Percentiles rank a stretch among this genome's conserved stretches.
Evolutionary conservation across 2,797 vertebrate species (phyloP).

Genomic region (Parambassis ranga): DNA sequence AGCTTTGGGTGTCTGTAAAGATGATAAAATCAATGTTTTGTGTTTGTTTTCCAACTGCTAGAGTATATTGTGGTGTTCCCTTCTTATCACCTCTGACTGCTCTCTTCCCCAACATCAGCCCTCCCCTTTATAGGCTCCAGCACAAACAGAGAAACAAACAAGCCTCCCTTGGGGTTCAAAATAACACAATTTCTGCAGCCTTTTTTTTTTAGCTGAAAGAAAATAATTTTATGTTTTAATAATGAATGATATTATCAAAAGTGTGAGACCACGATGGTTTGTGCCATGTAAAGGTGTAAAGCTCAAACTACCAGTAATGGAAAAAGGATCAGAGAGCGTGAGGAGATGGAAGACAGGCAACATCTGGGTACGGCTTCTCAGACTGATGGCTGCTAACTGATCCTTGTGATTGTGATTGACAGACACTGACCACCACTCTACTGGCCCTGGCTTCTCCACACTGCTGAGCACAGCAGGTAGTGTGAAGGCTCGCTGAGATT

Average conservation of each 20-base stretch:
- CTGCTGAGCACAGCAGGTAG: conserved; percentile 83
- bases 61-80: conserved; percentile 62
- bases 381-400: conserved; percentile 81
- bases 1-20: conserved; percentile 70
- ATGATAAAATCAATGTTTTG: conserved; percentile 83
- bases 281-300: conserved; percentile 15
- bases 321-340: conserved; percentile 45
- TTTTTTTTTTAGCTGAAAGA: background rate
- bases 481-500: conserved; percentile 81
- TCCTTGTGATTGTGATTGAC: conserved; percentile 85
- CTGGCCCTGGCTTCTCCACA: conserved; percentile 78
- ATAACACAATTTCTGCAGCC: conserved; percentile 18
- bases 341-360: conserved; percentile 66
- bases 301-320: conserved; percentile 27
- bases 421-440: conserved; percentile 81
- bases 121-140: conserved; percentile 43
- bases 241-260: conserved; percentile 28
- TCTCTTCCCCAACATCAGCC: conserved; percentile 56
- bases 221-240: background rate
- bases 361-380: conserved; percentile 65
- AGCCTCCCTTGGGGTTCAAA: conserved; percentile 32
- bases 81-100: conserved; percentile 73
- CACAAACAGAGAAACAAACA: conserved; percentile 57
- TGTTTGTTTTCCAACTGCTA: conserved; percentile 70
- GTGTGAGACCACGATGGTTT: background rate